Base-by-base conservation (phyloP, 2,888 invertebrate genomes). In the Rotaria sp. region DNA sequence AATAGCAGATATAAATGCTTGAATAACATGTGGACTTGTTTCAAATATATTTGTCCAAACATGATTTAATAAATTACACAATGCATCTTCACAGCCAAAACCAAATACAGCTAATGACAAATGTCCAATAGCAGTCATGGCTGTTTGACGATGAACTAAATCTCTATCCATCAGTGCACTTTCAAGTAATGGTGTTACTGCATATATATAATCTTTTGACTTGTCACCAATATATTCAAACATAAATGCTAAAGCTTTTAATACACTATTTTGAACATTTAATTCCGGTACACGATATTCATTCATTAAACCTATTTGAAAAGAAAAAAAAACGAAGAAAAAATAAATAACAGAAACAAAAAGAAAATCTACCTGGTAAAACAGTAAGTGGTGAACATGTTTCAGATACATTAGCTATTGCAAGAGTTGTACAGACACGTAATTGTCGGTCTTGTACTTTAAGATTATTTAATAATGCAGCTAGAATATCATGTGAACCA, bases 31-130 rank as follows among this genome's bases (percentile, higher is more conserved):
- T 30, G 99, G 99, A 26, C 97, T 97, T 0, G 97, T 98, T 92
- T 99, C 99, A 90, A 99, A 98, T 88, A 99, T 96, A 91, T 99
- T 99, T 24, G 99, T 99, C 99, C 99, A 99, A 45, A 99, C 97
- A 91, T 97, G 96, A 92, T 99, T 99, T 87, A 99, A 92, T 84
- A 99, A 93, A 93, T 99, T 99, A 75, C 96, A 94, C 11, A 99
- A 93, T 0, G 99, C 98, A 91, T 99, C 99, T 91, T 99, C 98
- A 91, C 98, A 99, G 2, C 97, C 98, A 91, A 98, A 98, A 5
- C 98, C 98, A 90, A 95, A 97, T 48, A 98, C 98, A 21, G 99
- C 99, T 35, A 99, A 93, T 0, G 98, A 95, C 95, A 99, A 96
- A 92, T 99, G 99, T 90, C 98, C 98, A 88, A 99, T 97, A 11